Evolutionary conservation across 2,888 invertebrate species (phyloP), one percentile per base, ranked within the genome.

Genomic region (Muscina levida): DNA sequence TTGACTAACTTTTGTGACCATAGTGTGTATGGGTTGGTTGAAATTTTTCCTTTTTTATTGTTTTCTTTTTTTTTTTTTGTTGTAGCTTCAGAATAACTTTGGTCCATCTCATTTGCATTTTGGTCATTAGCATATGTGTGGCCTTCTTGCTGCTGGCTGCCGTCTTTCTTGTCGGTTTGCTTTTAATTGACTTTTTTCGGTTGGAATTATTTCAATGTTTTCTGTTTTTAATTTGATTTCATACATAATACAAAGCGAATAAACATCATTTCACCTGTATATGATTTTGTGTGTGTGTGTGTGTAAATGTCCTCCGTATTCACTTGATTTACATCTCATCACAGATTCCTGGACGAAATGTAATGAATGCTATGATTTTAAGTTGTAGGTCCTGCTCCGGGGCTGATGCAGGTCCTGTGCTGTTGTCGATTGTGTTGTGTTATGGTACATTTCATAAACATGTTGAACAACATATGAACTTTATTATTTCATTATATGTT

Each of bases 401-500:
- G 31, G 31, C 31, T 31, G n/a, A 31, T 3, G 31, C 31, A 31
- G 31, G 44, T 8, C 44, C 5, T 44, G 62, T 62, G 39, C 62
- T 62, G 17, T 62, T 39, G 62, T 42, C 19, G 19, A 22, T 39
- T 62, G 62, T 62, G 62, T 62, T 59, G 37, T 59, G 59, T 39
- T 62, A 72, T 62, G 71, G 39, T 72, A 79, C 53, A 79, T 68
- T 72, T 75, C 53, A 44, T 67, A 67, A 53, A 56, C 26, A 31
- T 24, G 51, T 48, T 57, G 57, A 72, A 67, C 53, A 67, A 56
- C 66, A 72, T 59, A 66, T 72, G 42, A 77, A 72, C 48, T 72
- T 76, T 65, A 70, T 73, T 76, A 75, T 75, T 67, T 68, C 31
- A 62, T 67, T 75, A 76, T 65, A 72, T 42, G 66, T 24, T 73